phyloP scores from a whole-genome alignment of 2,888 invertebrate genomes.

The Campoletis raptor region DNA sequence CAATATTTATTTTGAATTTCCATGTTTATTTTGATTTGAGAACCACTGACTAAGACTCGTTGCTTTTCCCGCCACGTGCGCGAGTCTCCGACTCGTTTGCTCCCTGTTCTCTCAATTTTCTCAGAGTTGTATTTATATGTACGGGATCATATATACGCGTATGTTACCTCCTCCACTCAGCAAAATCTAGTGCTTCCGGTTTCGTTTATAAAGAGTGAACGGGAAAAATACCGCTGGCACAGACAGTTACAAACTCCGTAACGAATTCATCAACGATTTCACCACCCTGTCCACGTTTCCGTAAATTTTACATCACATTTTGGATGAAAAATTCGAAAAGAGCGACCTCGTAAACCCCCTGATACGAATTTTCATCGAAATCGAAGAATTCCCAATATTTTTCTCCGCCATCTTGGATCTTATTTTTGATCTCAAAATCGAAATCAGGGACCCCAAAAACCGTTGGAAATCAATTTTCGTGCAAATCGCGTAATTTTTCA shows the following conservation, averaged over 20 bases:
- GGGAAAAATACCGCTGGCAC: conserved; percentile 29
- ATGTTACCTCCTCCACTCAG: not conserved
- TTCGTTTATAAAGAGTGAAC: conserved; percentile 26
- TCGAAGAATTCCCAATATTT: not conserved
- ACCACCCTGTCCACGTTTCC: not conserved
- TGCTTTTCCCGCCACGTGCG: conserved; percentile 59
- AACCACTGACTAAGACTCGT: conserved; percentile 34
- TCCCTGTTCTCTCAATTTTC: conserved; percentile 6
- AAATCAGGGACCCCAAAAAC: not conserved
- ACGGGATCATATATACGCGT: not conserved
- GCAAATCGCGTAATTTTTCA: not conserved
- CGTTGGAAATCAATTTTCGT: not conserved
- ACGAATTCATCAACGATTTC: not conserved
- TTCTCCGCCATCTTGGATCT: not conserved
- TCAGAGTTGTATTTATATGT: not conserved
- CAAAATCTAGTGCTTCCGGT: conserved; percentile 49
- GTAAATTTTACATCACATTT: not conserved
- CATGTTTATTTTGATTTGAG: conserved; percentile 40
- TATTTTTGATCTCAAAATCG: not conserved
- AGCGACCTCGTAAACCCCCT: not conserved
- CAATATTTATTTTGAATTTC: not conserved
- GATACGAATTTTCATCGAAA: not conserved
- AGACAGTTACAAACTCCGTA: conserved; percentile 10
- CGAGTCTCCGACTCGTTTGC: conserved; percentile 24
- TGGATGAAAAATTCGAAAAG: not conserved